Percentiles rank a stretch among this genome's conserved stretches.
These are phyloP conservation scores for Campoplex nolae DNA, from an alignment of 2,888 invertebrate genomes.

Conservation along the genomic window DNA sequence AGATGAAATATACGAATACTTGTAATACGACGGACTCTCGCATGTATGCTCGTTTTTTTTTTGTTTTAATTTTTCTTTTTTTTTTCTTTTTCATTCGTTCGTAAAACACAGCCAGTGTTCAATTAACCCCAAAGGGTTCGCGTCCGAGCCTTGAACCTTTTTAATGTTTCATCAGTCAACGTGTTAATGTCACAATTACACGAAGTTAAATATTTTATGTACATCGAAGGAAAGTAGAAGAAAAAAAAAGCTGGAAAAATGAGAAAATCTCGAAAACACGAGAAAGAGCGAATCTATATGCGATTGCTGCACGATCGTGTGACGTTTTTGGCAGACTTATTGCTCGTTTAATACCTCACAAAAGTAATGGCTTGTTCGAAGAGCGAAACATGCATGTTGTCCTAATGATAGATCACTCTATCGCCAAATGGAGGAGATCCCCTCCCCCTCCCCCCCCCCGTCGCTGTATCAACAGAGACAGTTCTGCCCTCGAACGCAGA, in stretches of 20 bases:
- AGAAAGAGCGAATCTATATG: not conserved
- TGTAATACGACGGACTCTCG: conserved; percentile 43
- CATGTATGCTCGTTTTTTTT: conserved; percentile 9
- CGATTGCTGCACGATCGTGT: conserved; percentile 22
- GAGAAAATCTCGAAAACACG: not conserved
- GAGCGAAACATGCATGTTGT: conserved; percentile 29
- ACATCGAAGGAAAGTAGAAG: not conserved
- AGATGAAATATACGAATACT: conserved; percentile 62
- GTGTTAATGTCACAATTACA: conserved; percentile 50
- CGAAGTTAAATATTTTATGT: conserved; percentile 45
- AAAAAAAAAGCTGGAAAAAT: not conserved
- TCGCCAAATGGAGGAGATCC: conserved; percentile 41
- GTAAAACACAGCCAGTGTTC: conserved; percentile 16
- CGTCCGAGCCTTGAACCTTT: conserved; percentile 9
- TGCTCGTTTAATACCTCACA: conserved; percentile 33
- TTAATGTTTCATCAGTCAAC: conserved; percentile 42
- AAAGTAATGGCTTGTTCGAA: conserved; percentile 61
- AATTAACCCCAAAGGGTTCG: conserved; percentile 47
- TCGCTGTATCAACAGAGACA: conserved; percentile 45
- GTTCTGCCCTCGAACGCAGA: conserved; percentile 52
- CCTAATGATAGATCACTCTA: conserved; percentile 49
- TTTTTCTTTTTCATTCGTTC: not conserved
- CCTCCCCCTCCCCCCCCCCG: not conserved
- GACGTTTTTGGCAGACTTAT: conserved; percentile 42
- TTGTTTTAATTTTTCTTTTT: not conserved